Base-by-base conservation (phyloP, 2,888 invertebrate genomes). In the Caenorhabditis parvicauda region DNA sequence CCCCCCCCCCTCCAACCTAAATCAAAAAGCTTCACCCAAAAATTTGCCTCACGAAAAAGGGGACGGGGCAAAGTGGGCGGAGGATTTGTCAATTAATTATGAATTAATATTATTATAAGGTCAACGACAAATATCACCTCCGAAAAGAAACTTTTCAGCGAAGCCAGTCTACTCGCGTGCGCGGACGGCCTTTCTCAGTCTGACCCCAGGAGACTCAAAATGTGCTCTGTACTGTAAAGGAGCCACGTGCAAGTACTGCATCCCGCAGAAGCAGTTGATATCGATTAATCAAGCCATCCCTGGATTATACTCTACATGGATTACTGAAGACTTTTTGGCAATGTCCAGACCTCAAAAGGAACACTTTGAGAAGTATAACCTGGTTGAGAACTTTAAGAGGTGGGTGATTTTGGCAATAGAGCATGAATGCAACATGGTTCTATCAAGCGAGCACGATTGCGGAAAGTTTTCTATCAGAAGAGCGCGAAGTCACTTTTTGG, bases 281-380 rank as follows among this genome's bases (percentile, higher is more conserved):
- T n/a, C n/a, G n/a, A n/a, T n/a, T n/a, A n/a, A n/a, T 52, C 84
- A 87, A 84, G 90, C 89, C 0, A 87, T 92, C 63, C 87, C 88
- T 69, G 90, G 90, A 41, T 83, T 91, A 28, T 91, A 88, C 82
- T 91, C 91, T 0, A 88, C 89, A 74, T 91, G 91, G 91, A 88
- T 92, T 70, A 91, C 91, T 5, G 89, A 90, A 70, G 88, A 90
- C 79, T 89, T 92, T 70, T 83, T 92, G 76, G 91, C 91, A 81
- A 91, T 90, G 90, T 88, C 91, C 56, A 87, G 92, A 21, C 90
- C 91, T 56, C 90, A 88, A 82, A 88, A 88, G 37, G 85, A 86
- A 25, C 84, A 86, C 66, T 89, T 91, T 51, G 86, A 88, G 3
- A 87, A 89, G 75, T 87, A 88, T 79, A 87, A 89, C 72, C 86